phyloP scores from a whole-genome alignment of 2,113 vertebrate genomes.

The Callocephalon fimbriatum region DNA sequence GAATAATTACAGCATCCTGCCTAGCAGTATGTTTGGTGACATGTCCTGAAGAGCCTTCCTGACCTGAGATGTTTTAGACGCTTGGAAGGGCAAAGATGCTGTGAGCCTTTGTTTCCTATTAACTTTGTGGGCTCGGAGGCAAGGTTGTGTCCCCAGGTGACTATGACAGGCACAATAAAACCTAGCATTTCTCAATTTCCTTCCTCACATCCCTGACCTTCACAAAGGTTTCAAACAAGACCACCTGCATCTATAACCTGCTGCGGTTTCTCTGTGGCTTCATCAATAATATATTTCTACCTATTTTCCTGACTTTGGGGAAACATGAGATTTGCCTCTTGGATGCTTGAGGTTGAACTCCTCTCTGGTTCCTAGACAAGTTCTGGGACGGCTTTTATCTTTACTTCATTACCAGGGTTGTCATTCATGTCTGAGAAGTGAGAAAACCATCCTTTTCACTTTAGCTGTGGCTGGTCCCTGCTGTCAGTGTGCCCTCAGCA shows the following conservation, averaged over 20 bases:
- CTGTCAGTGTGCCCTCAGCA: constrained; percentile 18
- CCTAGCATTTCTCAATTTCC: not conserved
- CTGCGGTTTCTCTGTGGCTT: not conserved
- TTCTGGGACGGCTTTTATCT: constrained; percentile 13
- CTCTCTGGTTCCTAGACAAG: not conserved
- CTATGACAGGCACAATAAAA: not conserved
- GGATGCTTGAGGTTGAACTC: not conserved
- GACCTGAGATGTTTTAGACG: constrained; percentile 26
- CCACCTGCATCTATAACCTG: not conserved
- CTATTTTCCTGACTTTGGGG: not conserved
- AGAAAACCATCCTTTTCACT: not conserved
- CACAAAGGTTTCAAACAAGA: not conserved
- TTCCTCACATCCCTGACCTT: not conserved
- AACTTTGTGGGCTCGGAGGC: not conserved
- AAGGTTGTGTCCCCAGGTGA: not conserved
- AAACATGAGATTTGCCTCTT: constrained; percentile 1
- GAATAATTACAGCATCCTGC: constrained; percentile 67
- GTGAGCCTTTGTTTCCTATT: constrained; percentile 24
- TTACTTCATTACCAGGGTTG: not conserved
- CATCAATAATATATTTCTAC: not conserved
- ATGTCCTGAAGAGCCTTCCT: not conserved
- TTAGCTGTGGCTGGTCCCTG: not conserved
- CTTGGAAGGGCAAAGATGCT: not conserved
- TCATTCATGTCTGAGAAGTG: constrained; percentile 23
- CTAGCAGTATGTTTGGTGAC: not conserved